Evolutionary conservation across 2,888 invertebrate genomes (phyloP).

Genomic region (Macrosiphum euphorbiae): DNA sequence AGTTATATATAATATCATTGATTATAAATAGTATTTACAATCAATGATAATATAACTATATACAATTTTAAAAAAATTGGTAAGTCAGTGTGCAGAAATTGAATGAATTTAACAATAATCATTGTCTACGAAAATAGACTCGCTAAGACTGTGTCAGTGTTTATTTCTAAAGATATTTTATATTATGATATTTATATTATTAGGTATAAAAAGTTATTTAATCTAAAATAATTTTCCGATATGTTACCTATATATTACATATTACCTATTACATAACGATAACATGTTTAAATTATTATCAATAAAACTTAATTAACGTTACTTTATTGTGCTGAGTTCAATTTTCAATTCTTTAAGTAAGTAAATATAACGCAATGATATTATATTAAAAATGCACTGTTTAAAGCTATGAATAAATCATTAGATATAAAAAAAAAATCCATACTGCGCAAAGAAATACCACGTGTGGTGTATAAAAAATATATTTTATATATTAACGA

Average conservation of each 20-base stretch:
- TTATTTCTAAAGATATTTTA: background rate
- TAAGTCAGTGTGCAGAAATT: too few species aligned
- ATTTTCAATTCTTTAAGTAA: background rate
- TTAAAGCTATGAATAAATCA: slow-evolving; percentile 1
- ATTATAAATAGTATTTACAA: too few species aligned
- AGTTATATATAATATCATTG: too few species aligned
- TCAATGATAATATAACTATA: too few species aligned
- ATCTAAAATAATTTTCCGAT: background rate
- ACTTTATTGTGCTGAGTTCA: background rate
- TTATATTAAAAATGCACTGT: background rate
- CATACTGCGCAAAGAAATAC: background rate
- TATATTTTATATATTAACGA: slow-evolving; percentile 35
- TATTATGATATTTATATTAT: background rate
- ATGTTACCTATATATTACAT: background rate
- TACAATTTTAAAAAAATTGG: too few species aligned
- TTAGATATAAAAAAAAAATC: background rate
- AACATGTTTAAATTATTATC: background rate
- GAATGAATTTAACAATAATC: background rate
- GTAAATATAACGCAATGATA: background rate
- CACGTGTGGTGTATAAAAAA: slow-evolving; percentile 3
- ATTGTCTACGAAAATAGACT: background rate
- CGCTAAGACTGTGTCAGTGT: background rate
- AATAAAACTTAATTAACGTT: background rate
- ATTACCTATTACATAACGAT: background rate
- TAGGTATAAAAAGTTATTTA: background rate